These are phyloP conservation scores for Bursaphelenchus mucronatus DNA, from an alignment of 1,140 invertebrate species.

Conservation along the genomic window DNA sequence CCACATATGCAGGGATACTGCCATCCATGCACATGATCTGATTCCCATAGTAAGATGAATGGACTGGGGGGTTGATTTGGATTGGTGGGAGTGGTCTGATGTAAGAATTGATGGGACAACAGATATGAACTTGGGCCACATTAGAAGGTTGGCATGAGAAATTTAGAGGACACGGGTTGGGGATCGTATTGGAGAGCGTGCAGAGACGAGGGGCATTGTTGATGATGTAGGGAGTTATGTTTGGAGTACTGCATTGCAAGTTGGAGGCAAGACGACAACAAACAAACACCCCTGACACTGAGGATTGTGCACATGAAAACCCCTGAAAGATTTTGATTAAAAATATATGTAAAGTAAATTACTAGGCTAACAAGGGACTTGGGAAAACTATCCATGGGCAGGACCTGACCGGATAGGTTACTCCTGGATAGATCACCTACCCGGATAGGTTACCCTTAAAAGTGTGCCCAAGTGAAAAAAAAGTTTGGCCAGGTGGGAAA, in stretches of 20 bases:
- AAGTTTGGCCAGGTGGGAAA: no score
- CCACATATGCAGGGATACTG: conserved; percentile 41
- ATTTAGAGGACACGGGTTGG: conserved; percentile 13
- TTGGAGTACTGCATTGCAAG: conserved; percentile 14
- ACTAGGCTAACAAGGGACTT: no score
- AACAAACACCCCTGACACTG: conserved; percentile 15
- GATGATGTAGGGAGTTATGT: conserved; percentile 15
- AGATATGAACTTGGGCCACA: conserved; percentile 46
- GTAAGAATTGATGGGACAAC: conserved; percentile 35
- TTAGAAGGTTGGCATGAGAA: conserved; percentile 17
- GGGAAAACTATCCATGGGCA: no score
- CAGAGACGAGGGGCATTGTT: conserved; percentile 24
- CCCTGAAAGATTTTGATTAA: conserved; percentile 8
- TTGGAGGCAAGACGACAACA: conserved; percentile 23
- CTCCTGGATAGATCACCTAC: no score
- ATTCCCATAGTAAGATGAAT: conserved; percentile 7
- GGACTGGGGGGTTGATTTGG: conserved; percentile 3
- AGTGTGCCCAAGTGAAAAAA: no score
- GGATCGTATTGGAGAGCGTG: neutral
- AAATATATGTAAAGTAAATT: neutral
- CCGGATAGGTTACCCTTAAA: no score
- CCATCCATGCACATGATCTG: conserved; percentile 39
- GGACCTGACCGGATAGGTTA: no score
- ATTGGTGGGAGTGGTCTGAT: conserved; percentile 10
- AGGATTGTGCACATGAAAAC: conserved; percentile 43